Base-by-base conservation (phyloP, 2,797 vertebrate genomes). In the Acropternis orthonyx region DNA sequence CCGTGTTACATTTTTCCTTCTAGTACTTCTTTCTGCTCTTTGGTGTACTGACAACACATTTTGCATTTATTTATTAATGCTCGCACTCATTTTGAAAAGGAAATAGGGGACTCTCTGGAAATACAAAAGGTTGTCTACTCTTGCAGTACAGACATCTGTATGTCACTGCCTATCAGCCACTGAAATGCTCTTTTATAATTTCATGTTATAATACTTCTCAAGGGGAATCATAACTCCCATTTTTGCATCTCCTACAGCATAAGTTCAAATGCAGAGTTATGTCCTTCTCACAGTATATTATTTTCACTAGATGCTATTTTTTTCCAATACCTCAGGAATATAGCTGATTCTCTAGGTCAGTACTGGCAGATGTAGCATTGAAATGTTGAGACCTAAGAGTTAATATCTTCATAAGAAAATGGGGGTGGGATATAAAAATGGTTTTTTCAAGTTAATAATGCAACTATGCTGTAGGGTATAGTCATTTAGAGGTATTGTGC, bases 21-120 rank as follows among this genome's bases (percentile, higher is more conserved):
- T 48, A 37, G 34, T 77, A 43, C 24, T 79, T 85, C 41, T 68
- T 28, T 72, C 1, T 55, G 55, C 59, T 73, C 59, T 55, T 56
- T 61, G 41, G 20, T 69, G 36, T 19, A n/a, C 43, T 41, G 27
- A 37, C 39, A 77, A 76, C 55, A 81, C 21, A 43, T 51, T 84
- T 75, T 71, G 16, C 44, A 91, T 93, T 85, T 91, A 72, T 91
- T 90, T 73, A 62, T 85, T 87, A 85, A 65, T 58, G 54, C 63
- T 73, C 16, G 26, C 44, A 82, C n/a, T 54, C 58, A 54, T 86
- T 88, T 77, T 88, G 75, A 58, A 80, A 85, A 78, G 4, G 4
- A 68, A 90, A 41, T 34, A 73, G 39, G 17, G 75, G 12, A 51
- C 28, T 62, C 20, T 74, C 43, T 88, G 75, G 74, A 80, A 84